These are phyloP conservation scores for Mycalesis mineus DNA, from an alignment of 2,888 invertebrate genomes.

Conservation along the genomic window DNA sequence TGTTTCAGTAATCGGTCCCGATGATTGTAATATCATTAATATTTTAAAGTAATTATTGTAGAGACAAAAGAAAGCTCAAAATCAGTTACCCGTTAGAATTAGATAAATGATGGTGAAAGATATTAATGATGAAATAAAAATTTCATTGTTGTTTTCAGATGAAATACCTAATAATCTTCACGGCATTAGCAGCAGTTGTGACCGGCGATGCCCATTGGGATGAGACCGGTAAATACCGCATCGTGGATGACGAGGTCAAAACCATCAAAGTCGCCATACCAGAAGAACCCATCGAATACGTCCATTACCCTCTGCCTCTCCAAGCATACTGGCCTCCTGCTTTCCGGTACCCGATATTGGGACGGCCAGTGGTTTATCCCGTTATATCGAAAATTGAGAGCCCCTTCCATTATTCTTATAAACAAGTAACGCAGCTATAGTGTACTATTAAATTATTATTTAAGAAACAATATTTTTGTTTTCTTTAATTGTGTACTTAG, in stretches of 20 bases:
- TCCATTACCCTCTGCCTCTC: not conserved
- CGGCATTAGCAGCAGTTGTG: constrained; percentile 4
- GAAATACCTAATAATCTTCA: constrained; percentile 15
- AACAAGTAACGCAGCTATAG: not conserved
- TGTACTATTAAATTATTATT: no score
- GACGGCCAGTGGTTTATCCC: not conserved
- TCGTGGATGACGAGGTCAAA: constrained; percentile 1
- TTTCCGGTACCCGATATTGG: not conserved
- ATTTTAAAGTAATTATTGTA: no score
- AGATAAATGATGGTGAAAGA: no score
- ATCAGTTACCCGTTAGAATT: no score
- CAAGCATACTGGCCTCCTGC: not conserved
- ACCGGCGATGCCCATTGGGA: constrained; percentile 15
- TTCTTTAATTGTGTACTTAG: not conserved
- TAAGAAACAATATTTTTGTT: not conserved
- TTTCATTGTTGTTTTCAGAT: constrained; percentile 10
- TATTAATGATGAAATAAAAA: no score
- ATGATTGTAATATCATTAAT: no score
- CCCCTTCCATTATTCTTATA: constrained; percentile 17
- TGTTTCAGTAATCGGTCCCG: no score
- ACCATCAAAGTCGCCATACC: not conserved
- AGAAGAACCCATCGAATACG: not conserved
- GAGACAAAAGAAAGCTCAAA: no score
- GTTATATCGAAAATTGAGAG: not conserved
- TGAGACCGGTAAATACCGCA: constrained; percentile 1